These are phyloP conservation scores for Amphimedon queenslandica DNA, from an alignment of 37 sponge, comb jelly and placozoan genomes.

Conservation along the genomic window DNA sequence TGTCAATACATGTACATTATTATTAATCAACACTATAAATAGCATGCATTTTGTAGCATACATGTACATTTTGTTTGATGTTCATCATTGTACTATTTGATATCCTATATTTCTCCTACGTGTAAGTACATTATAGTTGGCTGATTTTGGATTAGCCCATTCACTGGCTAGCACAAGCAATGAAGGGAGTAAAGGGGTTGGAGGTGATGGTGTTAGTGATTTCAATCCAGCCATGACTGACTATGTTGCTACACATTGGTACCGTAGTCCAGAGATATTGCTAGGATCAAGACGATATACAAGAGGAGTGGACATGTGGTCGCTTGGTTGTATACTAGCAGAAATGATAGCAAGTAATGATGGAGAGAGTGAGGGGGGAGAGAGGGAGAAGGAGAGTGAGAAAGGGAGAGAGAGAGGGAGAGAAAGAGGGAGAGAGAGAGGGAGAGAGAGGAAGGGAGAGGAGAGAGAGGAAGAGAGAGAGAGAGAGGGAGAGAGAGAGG, in stretches of 20 bases:
- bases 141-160: constrained; percentile 95
- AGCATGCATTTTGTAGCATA: too few species aligned
- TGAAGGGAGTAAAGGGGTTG: too few species aligned
- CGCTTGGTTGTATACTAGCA: constrained; percentile 93
- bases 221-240: constrained; percentile 91
- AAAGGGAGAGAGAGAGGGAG: background rate
- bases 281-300: constrained; percentile 89
- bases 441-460: constrained; percentile 5
- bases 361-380: too few species aligned
- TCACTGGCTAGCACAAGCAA: constrained; percentile 49
- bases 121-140: constrained; percentile 53
- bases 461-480: background rate
- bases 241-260: constrained; percentile 98
- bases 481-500: background rate
- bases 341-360: constrained; percentile 86
- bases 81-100: too few species aligned
- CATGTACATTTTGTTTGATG: too few species aligned
- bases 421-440: background rate
- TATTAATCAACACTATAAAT: too few species aligned
- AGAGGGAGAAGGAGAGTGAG: background rate
- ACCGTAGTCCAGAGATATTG: constrained; percentile 95
- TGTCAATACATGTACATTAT: too few species aligned
- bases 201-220: constrained; percentile 20
- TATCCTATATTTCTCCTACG: too few species aligned
- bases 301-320: constrained; percentile 97